These are phyloP conservation scores for Plutomurus gul DNA, from an alignment of 1,140 invertebrate species.

Conservation along the genomic window DNA sequence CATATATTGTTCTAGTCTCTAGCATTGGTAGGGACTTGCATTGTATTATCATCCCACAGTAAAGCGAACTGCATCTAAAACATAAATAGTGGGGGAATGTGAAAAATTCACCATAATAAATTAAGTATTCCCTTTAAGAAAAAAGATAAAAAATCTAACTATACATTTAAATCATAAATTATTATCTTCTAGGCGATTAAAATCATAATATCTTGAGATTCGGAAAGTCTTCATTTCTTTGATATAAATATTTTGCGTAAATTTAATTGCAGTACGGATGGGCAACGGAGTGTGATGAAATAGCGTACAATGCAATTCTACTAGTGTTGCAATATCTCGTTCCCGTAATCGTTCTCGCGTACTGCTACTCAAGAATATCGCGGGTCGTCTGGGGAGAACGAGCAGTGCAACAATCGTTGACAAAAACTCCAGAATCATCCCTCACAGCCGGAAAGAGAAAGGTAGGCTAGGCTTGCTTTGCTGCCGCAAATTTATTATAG, in stretches of 20 bases:
- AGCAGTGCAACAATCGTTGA: neutral
- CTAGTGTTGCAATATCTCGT: conserved; percentile 82
- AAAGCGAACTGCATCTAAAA: no score
- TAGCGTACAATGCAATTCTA: conserved; percentile 75
- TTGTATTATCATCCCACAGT: no score
- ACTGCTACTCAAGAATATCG: conserved; percentile 83
- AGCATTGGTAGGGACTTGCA: no score
- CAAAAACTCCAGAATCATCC: neutral
- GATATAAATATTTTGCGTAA: no score
- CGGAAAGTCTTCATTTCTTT: neutral
- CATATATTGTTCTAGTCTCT: no score
- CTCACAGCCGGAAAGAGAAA: neutral
- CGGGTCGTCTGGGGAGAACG: conserved; percentile 81
- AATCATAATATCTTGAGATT: neutral
- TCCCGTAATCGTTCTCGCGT: conserved; percentile 78
- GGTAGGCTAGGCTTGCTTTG: no score
- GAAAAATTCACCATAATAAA: no score
- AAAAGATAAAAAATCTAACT: no score
- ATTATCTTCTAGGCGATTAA: neutral
- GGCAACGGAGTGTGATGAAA: conserved; percentile 62
- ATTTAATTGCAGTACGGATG: conserved; percentile 58
- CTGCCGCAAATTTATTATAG: no score
- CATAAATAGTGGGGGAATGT: no score
- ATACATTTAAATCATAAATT: no score
- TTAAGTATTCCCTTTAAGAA: no score